phyloP scores from a whole-genome alignment of 2,113 vertebrate genomes.

The Cebus imitator region DNA sequence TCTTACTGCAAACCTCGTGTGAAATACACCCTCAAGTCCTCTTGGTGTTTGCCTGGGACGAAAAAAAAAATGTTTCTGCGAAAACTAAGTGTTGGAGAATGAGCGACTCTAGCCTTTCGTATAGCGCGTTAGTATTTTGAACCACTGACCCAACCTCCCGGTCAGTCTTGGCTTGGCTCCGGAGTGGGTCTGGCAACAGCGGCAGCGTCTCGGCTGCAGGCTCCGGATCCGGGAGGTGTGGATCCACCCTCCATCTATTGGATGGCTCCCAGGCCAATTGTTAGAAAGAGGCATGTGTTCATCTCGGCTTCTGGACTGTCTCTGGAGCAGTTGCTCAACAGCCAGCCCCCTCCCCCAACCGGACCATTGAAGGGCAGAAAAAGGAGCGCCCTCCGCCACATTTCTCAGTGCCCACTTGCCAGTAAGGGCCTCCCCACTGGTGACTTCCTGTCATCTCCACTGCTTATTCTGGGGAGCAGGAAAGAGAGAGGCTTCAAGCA shows the following conservation, averaged over 20 bases:
- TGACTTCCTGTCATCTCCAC: conserved; percentile 54
- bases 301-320: conserved; percentile 74
- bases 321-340: conserved; percentile 75
- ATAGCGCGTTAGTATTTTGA: neutral
- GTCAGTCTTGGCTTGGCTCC: neutral
- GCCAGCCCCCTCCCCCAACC: conserved; percentile 69
- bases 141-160: neutral
- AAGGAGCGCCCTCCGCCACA: conserved; percentile 54
- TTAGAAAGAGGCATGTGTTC: conserved; percentile 79
- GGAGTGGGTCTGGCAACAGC: neutral
- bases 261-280: conserved; percentile 73
- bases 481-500: conserved; percentile 4
- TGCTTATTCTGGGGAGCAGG: neutral
- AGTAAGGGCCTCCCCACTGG: conserved; percentile 30
- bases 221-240: conserved; percentile 68
- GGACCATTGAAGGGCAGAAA: conserved; percentile 68
- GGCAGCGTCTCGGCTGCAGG: neutral
- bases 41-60: neutral
- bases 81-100: neutral
- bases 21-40: neutral
- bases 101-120: neutral
- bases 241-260: conserved; percentile 72
- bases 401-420: conserved; percentile 5
- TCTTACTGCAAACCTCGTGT: neutral
- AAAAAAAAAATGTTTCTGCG: neutral